phyloP scores from a whole-genome alignment of 2,888 invertebrate genomes.

The Idaea dimidiata region DNA sequence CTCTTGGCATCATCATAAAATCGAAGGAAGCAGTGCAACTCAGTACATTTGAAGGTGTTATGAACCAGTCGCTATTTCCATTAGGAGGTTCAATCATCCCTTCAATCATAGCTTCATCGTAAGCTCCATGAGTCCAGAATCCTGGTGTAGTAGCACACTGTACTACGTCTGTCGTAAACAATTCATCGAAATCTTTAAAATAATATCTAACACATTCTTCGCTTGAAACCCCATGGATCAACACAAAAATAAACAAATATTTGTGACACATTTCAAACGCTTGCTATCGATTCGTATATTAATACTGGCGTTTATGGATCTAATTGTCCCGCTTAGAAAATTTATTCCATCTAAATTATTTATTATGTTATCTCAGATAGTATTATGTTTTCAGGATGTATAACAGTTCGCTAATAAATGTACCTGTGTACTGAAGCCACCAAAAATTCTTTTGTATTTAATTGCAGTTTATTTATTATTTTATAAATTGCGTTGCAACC shows the following conservation, averaged over 20 bases:
- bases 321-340: too few relatives aligned
- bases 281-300: not conserved
- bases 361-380: too few relatives aligned
- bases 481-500: too few relatives aligned
- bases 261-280: not conserved
- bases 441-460: too few relatives aligned
- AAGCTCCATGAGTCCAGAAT: not conserved
- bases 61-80: not conserved
- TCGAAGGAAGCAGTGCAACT: not conserved
- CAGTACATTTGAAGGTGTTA: not conserved
- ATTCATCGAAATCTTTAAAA: not conserved
- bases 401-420: too few relatives aligned
- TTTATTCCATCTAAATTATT: too few relatives aligned
- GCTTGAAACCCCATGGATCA: not conserved
- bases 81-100: not conserved
- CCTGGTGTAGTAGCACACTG: not conserved
- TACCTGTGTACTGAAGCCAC: too few relatives aligned
- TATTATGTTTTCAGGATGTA: too few relatives aligned
- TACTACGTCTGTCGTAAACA: not conserved
- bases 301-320: not conserved
- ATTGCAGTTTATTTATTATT: too few relatives aligned
- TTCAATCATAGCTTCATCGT: not conserved
- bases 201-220: not conserved
- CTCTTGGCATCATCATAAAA: not conserved
- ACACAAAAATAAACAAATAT: not conserved